Conservation (phyloP, 2,797 vertebrate species). For the Perodicticus potto region DNA sequence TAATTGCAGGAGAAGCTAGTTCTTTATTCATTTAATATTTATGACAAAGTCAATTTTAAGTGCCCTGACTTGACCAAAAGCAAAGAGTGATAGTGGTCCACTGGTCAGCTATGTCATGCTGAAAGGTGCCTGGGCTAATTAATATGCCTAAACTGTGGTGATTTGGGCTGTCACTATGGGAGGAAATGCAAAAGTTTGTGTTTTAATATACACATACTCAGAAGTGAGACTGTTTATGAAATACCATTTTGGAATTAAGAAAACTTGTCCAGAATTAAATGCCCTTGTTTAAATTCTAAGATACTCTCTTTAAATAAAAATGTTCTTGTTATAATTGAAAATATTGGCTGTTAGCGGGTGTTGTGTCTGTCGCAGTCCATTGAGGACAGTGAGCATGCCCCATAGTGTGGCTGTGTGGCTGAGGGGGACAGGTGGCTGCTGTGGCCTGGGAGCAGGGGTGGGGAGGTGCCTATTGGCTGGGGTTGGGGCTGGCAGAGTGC, state of each 20-base stretch:
- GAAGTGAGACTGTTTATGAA: slow-evolving; percentile 20
- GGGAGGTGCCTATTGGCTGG: no score
- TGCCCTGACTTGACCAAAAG: neutral
- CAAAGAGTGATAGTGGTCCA: neutral
- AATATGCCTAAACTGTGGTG: neutral
- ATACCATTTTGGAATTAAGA: neutral
- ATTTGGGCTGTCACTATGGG: neutral
- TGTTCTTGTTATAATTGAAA: slow-evolving; percentile 28
- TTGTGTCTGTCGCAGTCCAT: no score
- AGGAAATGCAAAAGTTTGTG: slow-evolving; percentile 36
- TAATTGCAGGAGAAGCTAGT: neutral
- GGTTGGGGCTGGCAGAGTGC: slow-evolving; percentile 72
- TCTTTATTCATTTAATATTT: slow-evolving; percentile 37
- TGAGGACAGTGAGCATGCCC: no score
- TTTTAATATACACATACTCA: neutral
- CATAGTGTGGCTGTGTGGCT: no score
- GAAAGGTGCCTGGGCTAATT: neutral
- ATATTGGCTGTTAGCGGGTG: neutral
- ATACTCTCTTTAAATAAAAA: neutral
- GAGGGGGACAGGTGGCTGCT: no score
- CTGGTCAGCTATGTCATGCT: neutral
- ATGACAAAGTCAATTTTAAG: slow-evolving; percentile 44
- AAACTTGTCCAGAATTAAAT: neutral
- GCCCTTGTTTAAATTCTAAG: slow-evolving; percentile 28
- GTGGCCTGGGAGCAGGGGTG: no score